These are phyloP conservation scores for Rhinogobius similis DNA, from an alignment of 2,113 vertebrate species.

Conservation along the genomic window DNA sequence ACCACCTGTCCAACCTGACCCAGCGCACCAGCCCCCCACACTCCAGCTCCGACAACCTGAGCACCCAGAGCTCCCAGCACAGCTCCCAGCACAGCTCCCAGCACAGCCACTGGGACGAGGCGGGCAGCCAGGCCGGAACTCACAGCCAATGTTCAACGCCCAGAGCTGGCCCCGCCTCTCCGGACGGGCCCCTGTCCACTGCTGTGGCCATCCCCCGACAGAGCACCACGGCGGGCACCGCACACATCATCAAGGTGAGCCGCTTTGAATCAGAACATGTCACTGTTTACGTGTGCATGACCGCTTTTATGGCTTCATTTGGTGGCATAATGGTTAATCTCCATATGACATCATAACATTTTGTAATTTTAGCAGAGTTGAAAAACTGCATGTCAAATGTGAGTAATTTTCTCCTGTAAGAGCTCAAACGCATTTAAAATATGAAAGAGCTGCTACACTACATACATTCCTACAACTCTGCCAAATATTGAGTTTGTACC, in stretches of 20 bases:
- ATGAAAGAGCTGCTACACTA: too few species aligned
- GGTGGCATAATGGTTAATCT: too few species aligned
- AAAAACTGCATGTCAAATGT: too few species aligned
- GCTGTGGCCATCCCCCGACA: slow-evolving; percentile 85
- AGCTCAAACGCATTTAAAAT: too few species aligned
- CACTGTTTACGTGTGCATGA: not conserved
- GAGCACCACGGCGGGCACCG: slow-evolving; percentile 83
- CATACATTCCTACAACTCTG: too few species aligned
- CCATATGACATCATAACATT: too few species aligned
- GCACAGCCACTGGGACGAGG: slow-evolving; percentile 88
- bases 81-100: slow-evolving; percentile 60
- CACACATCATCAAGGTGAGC: slow-evolving; percentile 80
- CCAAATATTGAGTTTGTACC: too few species aligned
- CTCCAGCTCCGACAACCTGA: slow-evolving; percentile 94
- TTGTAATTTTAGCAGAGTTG: too few species aligned
- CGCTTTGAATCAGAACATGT: not conserved
- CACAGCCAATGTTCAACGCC: slow-evolving; percentile 39
- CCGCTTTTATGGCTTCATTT: too few species aligned
- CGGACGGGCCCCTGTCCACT: slow-evolving; percentile 58
- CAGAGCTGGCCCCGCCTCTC: slow-evolving; percentile 20
- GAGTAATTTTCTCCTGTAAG: too few species aligned
- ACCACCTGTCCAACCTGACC: slow-evolving; percentile 80
- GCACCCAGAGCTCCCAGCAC: slow-evolving; percentile 86
- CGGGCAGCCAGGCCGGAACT: slow-evolving; percentile 60
- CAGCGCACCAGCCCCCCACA: slow-evolving; percentile 66